Evolutionary conservation across 2,888 invertebrate species (phyloP).

Genomic region (Cistogaster globosa): DNA sequence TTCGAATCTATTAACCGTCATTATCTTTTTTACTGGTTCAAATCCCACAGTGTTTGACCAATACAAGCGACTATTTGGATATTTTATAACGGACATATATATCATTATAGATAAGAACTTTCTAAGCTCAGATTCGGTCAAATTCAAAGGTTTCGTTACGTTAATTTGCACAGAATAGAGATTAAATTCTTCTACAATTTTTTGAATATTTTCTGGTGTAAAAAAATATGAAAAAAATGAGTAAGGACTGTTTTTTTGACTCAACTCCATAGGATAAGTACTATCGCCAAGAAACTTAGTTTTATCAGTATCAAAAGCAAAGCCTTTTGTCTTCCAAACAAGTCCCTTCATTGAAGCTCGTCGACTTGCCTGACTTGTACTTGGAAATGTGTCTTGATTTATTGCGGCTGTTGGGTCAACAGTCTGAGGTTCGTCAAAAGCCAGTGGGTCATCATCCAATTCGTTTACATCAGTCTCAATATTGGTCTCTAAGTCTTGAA

Average conservation of each 20-base stretch:
- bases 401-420: too few relatives aligned
- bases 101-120: constrained; percentile 30
- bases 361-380: too few relatives aligned
- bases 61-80: constrained; percentile 7
- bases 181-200: background rate
- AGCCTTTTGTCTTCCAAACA: too few relatives aligned
- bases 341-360: too few relatives aligned
- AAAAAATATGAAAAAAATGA: background rate
- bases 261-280: constrained; percentile 5
- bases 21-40: constrained; percentile 24
- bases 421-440: background rate
- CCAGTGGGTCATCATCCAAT: constrained; percentile 13
- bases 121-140: constrained; percentile 25
- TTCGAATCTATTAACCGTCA: constrained; percentile 10
- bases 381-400: too few relatives aligned
- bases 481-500: constrained; percentile 21
- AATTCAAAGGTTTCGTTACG: background rate
- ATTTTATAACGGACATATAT: constrained; percentile 9
- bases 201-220: background rate
- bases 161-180: too few relatives aligned
- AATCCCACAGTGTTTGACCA: constrained; percentile 21
- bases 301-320: background rate
- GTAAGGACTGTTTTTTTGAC: constrained; percentile 5
- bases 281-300: constrained; percentile 2
- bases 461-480: constrained; percentile 17